Percentiles rank a stretch among this genome's conserved stretches.
These are phyloP conservation scores for Calosoma granatense DNA, from an alignment of 1,140 invertebrate genomes.

Conservation along the genomic window DNA sequence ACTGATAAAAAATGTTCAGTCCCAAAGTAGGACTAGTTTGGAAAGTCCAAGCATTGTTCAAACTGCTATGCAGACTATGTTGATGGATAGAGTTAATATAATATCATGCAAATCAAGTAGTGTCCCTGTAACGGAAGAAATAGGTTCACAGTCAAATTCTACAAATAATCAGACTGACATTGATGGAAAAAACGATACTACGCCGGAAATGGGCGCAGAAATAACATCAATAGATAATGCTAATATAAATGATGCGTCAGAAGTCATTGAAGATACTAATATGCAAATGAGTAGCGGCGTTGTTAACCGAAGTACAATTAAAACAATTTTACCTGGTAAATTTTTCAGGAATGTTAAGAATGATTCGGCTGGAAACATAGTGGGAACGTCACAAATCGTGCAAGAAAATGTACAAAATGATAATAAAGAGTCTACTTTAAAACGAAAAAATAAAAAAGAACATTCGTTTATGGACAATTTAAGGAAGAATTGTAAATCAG, in stretches of 20 bases:
- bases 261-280: too few species aligned
- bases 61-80: slow-evolving; percentile 33
- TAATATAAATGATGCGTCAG: too few species aligned
- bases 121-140: background rate
- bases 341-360: background rate
- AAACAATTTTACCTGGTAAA: background rate
- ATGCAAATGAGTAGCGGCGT: too few species aligned
- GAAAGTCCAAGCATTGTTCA: slow-evolving; percentile 26
- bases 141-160: background rate
- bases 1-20: too few species aligned
- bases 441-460: slow-evolving; percentile 4
- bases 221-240: background rate
- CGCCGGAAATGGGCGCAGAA: too few species aligned
- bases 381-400: background rate
- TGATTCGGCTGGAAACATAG: background rate
- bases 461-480: slow-evolving; percentile 13
- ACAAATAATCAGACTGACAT: too few species aligned
- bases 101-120: slow-evolving; percentile 19
- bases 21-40: slow-evolving; percentile 14
- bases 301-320: too few species aligned
- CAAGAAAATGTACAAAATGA: background rate
- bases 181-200: too few species aligned
- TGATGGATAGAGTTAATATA: slow-evolving; percentile 32
- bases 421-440: too few species aligned
- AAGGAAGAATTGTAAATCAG: slow-evolving; percentile 14